Evolutionary conservation across 2,888 invertebrate species (phyloP), one percentile per base, ranked within the genome.

Genomic region (Petrolisthes manimaculis): DNA sequence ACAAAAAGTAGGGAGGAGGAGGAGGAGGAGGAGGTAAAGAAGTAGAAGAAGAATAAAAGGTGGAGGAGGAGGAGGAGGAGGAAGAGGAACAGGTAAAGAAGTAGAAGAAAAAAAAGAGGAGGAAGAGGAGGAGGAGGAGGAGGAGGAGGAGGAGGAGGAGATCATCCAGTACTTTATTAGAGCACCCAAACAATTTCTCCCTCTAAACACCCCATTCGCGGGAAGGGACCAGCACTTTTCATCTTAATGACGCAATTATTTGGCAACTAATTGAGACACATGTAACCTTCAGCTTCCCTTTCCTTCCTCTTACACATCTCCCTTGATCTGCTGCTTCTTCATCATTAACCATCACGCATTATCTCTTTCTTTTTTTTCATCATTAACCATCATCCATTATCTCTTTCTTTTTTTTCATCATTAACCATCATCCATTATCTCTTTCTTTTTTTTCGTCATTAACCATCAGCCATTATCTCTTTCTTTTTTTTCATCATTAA

Each of bases 201-300:
- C 83, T 69, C 78, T 83, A 86, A 86, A 83, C 78, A 83, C 78
- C 53, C 86, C 86, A 86, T 86, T 79, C 86, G 86, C 78, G 69
- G 69, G 86, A 86, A 71, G 86, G 83, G 86, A 83, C 83, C 83
- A 78, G 78, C 86, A 86, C 86, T 86, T 86, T 83, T 86, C 86
- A 86, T 83, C 86, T 86, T 86, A 86, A 86, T 86, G 86, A 83
- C 80, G 83, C 86, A 78, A 86, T 86, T 86, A 86, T 86, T 86
- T 86, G 86, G 75, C 83, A 71, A 86, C 86, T 86, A 86, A 86
- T 86, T 86, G 86, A 83, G 86, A 86, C 83, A 71, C 83, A 86
- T 86, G 86, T 69, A 86, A n/a, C 83, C 55, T 83, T 79, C 67
- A 51, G 56, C 14, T n/a, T 61, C 67, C 67, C 53, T 12, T 24